phyloP scores from a whole-genome alignment of 2,113 vertebrate species.

The Protomyctophum bolini region DNA sequence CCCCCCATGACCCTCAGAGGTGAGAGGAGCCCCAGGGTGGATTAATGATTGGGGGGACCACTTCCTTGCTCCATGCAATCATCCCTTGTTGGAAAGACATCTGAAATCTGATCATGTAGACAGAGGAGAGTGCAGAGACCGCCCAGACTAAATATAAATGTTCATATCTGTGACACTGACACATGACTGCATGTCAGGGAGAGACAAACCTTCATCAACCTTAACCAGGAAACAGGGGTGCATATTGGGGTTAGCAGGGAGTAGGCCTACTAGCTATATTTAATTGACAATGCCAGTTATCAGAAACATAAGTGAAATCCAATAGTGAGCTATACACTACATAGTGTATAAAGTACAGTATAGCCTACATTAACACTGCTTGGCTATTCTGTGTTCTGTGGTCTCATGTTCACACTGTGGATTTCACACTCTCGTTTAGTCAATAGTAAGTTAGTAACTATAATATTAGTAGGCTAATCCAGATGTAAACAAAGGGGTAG shows the following conservation, averaged over 20 bases:
- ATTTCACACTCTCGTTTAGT: neutral
- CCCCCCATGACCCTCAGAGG: constrained; percentile 4
- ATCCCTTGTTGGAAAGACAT: neutral
- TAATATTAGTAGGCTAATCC: neutral
- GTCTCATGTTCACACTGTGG: neutral
- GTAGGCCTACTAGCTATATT: neutral
- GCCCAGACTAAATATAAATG: constrained; percentile 73
- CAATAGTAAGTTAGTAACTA: neutral
- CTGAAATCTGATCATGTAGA: constrained; percentile 63
- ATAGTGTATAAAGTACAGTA: too few relatives aligned
- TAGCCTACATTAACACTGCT: too few relatives aligned
- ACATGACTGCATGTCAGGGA: constrained; percentile 22
- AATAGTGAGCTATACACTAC: too few relatives aligned
- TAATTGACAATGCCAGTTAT: neutral
- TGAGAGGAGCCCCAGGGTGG: neutral
- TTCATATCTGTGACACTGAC: constrained; percentile 27
- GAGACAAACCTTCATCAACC: too few relatives aligned
- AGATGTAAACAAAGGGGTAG: neutral
- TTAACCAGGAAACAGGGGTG: too few relatives aligned
- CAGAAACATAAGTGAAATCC: neutral
- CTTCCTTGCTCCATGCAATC: neutral
- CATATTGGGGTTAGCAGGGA: too few relatives aligned
- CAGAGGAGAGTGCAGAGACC: constrained; percentile 19
- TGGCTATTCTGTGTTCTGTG: neutral
- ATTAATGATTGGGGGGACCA: neutral